A percentile compares a stretch with the other conserved stretches of the same genome.
Conservation (phyloP, 2,797 vertebrate genomes). For the Lepilemur septentrionalis region DNA sequence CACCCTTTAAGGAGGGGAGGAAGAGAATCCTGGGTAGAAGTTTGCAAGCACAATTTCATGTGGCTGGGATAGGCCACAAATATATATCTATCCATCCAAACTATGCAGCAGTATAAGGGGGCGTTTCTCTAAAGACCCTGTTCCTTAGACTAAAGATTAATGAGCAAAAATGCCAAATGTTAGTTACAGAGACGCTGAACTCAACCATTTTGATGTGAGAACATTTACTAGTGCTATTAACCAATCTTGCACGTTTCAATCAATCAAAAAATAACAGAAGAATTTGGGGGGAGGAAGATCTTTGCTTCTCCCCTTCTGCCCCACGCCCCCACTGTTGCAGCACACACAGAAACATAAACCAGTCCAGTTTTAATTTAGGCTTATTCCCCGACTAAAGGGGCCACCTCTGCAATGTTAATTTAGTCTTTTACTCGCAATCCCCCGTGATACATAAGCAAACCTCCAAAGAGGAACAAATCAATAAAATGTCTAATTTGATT, state of each 20-base stretch:
- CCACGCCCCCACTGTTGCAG: not conserved
- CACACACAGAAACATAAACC: constrained; percentile 60
- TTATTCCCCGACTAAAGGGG: constrained; percentile 78
- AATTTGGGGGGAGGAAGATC: constrained; percentile 36
- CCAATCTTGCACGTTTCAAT: constrained; percentile 23
- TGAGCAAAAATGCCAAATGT: constrained; percentile 71
- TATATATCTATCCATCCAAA: constrained; percentile 59
- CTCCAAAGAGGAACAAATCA: constrained; percentile 85
- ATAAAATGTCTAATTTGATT: constrained; percentile 88
- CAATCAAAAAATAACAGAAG: constrained; percentile 21
- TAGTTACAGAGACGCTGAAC: not conserved
- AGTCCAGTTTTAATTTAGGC: constrained; percentile 80
- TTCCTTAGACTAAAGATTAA: constrained; percentile 72
- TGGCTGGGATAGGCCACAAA: constrained; percentile 52
- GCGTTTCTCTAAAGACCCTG: constrained; percentile 67
- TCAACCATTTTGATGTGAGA: constrained; percentile 37
- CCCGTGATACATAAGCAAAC: constrained; percentile 82
- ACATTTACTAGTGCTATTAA: constrained; percentile 5
- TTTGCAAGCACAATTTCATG: constrained; percentile 72
- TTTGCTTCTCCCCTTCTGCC: not conserved
- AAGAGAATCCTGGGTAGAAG: constrained; percentile 70
- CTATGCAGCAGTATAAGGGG: not conserved
- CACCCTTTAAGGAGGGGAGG: constrained; percentile 78
- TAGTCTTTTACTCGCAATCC: constrained; percentile 82
- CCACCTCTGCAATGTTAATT: constrained; percentile 83